Evolutionary conservation across 2,888 invertebrate genomes (phyloP).

Genomic region (Mycalesis mineus): DNA sequence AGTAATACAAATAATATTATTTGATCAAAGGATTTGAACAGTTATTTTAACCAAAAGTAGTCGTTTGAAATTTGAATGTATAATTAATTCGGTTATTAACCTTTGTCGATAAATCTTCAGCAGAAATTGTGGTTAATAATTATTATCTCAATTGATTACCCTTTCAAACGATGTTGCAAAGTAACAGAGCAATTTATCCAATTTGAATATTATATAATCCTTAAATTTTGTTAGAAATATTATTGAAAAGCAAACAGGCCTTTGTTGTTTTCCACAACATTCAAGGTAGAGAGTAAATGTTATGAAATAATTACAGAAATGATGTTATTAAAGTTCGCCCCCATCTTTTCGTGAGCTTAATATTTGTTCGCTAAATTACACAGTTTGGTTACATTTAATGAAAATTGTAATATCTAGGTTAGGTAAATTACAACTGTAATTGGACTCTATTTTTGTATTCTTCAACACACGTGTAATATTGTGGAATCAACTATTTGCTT

Average conservation of each 20-base stretch:
- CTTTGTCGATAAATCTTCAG: neutral
- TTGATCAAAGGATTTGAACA: no score
- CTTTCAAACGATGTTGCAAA: neutral
- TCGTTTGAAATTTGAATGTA: neutral
- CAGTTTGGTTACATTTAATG: neutral
- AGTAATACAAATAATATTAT: no score
- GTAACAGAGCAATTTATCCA: neutral
- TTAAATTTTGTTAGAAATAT: neutral
- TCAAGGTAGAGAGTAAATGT: neutral
- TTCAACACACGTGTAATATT: no score
- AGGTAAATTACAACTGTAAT: no score
- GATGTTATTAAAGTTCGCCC: neutral
- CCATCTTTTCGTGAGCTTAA: neutral
- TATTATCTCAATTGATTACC: neutral
- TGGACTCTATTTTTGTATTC: no score
- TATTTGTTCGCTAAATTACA: neutral
- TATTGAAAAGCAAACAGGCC: neutral
- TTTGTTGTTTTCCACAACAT: neutral
- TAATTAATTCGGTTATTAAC: neutral
- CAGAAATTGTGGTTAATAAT: neutral
- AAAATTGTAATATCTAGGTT: neutral
- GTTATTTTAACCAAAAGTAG: neutral
- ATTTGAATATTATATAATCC: neutral
- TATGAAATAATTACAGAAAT: slow-evolving; percentile 1
- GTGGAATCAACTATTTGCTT: no score